A percentile compares a stretch with the other conserved stretches of the same genome.
Conservation (phyloP, 2,797 vertebrate species). For the Semotilus atromaculatus region DNA sequence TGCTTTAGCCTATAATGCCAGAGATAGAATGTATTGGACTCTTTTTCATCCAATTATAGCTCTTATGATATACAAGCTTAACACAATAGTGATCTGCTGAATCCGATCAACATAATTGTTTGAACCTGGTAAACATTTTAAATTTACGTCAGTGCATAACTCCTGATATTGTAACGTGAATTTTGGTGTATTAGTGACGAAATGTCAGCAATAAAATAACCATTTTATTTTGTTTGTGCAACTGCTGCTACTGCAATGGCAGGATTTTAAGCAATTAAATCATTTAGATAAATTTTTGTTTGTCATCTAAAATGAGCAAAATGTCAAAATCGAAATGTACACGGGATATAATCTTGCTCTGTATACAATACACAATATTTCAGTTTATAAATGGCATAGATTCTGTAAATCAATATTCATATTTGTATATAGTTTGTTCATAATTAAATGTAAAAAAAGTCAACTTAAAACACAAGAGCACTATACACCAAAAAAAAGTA, state of each 20-base stretch:
- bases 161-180: not conserved
- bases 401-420: constrained; percentile 43
- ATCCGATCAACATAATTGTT: constrained; percentile 2
- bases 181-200: not conserved
- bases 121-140: not conserved
- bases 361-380: constrained; percentile 46
- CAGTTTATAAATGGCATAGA: constrained; percentile 57
- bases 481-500: constrained; percentile 48
- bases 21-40: constrained; percentile 64
- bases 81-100: constrained; percentile 36
- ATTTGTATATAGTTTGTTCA: constrained; percentile 39
- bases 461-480: constrained; percentile 45
- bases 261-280: not conserved
- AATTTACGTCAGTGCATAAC: not conserved
- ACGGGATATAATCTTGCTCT: constrained; percentile 34
- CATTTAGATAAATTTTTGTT: not conserved
- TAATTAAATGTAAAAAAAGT: constrained; percentile 44
- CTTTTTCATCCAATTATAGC: constrained; percentile 52
- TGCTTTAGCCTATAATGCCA: constrained; percentile 73
- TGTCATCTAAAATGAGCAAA: not conserved
- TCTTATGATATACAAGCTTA: constrained; percentile 51
- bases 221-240: constrained; percentile 1
- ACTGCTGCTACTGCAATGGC: constrained; percentile 22
- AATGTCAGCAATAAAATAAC: not conserved
- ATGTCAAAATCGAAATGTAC: constrained; percentile 10